Conservation (phyloP, 2,888 invertebrate genomes). For the Drosophila longiperda region DNA sequence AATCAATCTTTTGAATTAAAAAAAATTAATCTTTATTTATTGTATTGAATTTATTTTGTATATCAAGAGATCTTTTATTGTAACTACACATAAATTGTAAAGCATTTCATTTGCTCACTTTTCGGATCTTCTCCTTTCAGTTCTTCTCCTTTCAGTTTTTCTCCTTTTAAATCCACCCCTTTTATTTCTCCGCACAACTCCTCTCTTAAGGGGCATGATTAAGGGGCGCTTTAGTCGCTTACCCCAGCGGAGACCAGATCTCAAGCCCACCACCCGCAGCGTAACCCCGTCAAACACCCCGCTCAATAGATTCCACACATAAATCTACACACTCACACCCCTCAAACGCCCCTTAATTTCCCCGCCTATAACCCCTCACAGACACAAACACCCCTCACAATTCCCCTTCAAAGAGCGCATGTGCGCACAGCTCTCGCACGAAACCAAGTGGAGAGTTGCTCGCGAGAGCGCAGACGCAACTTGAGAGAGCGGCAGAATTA, state of each 20-base stretch:
- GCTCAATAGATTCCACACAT: conserved; percentile 47
- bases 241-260: conserved; percentile 35
- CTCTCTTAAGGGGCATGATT: conserved; percentile 1
- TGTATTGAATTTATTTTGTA: neutral
- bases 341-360: conserved; percentile 54
- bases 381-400: conserved; percentile 25
- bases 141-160: neutral
- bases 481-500: neutral
- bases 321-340: conserved; percentile 47
- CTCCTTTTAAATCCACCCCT: neutral
- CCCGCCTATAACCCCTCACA: conserved; percentile 48
- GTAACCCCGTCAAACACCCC: conserved; percentile 12
- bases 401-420: conserved; percentile 47
- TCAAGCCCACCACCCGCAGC: conserved; percentile 22
- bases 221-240: neutral
- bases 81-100: neutral
- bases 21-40: neutral
- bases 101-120: too few species aligned
- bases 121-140: neutral
- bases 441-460: conserved; percentile 57
- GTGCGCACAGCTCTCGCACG: conserved; percentile 41
- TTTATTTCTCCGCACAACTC: conserved; percentile 1
- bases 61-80: neutral
- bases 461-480: conserved; percentile 26
- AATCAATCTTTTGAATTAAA: neutral